These are phyloP conservation scores for Cryptophagus acutangulus DNA, from an alignment of 2,888 invertebrate species.

Conservation along the genomic window DNA sequence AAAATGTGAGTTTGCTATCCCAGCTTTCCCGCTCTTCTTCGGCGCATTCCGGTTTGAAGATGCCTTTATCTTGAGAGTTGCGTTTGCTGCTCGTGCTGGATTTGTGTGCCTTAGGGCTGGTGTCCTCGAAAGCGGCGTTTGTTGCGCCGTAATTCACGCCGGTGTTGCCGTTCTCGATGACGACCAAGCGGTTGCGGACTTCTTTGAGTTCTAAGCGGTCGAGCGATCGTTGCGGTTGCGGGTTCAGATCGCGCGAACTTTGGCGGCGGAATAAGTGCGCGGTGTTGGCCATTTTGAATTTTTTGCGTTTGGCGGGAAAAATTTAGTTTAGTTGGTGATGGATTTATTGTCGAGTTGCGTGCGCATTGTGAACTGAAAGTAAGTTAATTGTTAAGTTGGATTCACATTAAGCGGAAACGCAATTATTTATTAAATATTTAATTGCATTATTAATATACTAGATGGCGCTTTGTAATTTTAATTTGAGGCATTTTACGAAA, in stretches of 20 bases:
- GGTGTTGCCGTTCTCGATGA: slow-evolving; percentile 60
- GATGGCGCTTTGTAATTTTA: too few species aligned
- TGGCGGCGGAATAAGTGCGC: slow-evolving; percentile 84
- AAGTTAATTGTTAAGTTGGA: background rate
- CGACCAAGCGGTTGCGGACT: slow-evolving; percentile 72
- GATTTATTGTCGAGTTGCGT: slow-evolving; percentile 26
- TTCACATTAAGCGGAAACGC: too few species aligned
- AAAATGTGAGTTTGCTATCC: slow-evolving; percentile 89
- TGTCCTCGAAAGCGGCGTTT: slow-evolving; percentile 65
- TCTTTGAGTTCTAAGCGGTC: slow-evolving; percentile 85
- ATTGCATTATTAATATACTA: too few species aligned
- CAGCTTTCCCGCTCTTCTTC: slow-evolving; percentile 79
- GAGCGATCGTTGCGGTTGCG: slow-evolving; percentile 63
- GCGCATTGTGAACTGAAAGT: slow-evolving; percentile 24
- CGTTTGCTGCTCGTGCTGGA: slow-evolving; percentile 52
- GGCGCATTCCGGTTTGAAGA: slow-evolving; percentile 52
- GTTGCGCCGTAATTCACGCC: slow-evolving; percentile 75
- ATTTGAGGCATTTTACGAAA: too few species aligned
- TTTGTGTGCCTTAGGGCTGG: slow-evolving; percentile 38
- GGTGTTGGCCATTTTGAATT: slow-evolving; percentile 72
- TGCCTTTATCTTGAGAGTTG: slow-evolving; percentile 48
- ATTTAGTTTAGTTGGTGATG: too few species aligned
- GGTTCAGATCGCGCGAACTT: slow-evolving; percentile 78
- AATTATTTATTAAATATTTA: too few species aligned
- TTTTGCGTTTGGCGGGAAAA: background rate